Evolutionary conservation across 2,888 invertebrate genomes (phyloP).

Genomic region (Lampropteryx suffumata): DNA sequence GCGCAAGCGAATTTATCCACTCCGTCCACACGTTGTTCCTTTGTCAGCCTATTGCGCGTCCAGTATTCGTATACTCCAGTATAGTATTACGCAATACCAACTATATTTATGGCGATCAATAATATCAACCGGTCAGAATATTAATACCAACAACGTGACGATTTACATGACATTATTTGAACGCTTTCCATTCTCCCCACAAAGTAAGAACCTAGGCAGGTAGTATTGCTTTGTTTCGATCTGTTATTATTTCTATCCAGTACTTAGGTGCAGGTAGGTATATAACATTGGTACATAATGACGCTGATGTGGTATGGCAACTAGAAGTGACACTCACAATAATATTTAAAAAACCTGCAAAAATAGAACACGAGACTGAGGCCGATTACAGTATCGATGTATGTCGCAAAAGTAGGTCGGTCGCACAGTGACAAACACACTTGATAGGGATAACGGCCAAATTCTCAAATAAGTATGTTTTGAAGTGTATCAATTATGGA

Average conservation of each 20-base stretch:
- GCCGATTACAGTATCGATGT: conserved; percentile 62
- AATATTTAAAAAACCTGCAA: conserved; percentile 1
- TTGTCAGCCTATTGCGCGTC: conserved; percentile 64
- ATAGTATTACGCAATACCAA: conserved; percentile 54
- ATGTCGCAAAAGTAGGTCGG: conserved; percentile 59
- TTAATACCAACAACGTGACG: not conserved
- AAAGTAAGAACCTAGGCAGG: no score
- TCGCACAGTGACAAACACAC: conserved; percentile 40
- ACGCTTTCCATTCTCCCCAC: conserved; percentile 9
- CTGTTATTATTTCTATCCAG: no score
- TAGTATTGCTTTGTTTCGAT: no score
- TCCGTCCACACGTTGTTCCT: conserved; percentile 35
- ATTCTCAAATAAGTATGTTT: not conserved
- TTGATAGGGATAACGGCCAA: conserved; percentile 40
- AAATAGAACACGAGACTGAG: conserved; percentile 44
- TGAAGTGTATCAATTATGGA: no score
- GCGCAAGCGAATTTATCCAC: conserved; percentile 8
- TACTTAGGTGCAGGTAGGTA: no score
- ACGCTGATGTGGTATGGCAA: no score
- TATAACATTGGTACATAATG: no score
- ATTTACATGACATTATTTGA: conserved; percentile 38
- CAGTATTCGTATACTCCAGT: no score
- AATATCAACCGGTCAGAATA: conserved; percentile 4
- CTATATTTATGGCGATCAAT: conserved; percentile 40
- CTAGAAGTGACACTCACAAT: no score